Evolutionary conservation across 2,797 vertebrate genomes (phyloP), one percentile per base, ranked within the genome.

Genomic region (Chrosomus eos): DNA sequence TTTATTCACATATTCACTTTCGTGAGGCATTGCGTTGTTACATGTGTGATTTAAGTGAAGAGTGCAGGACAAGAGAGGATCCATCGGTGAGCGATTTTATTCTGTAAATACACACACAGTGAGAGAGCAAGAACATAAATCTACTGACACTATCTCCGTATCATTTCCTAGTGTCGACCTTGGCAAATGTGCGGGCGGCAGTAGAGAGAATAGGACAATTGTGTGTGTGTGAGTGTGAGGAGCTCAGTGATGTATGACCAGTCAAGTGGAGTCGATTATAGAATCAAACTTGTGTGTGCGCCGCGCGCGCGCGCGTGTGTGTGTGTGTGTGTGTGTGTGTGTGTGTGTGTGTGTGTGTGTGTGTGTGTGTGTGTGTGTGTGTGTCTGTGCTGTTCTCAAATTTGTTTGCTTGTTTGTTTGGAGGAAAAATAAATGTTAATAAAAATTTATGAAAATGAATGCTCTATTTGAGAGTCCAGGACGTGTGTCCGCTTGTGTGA

Each of bases 161-260:
- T 72, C 80, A 82, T 82, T 82, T 82, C 68, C 80, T 82, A 45
- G 38, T 82, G 80, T 82, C 38, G 53, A 82, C 80, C 80, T 82
- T 82, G 80, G 80, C 80, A 31, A 72, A 82, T 72, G 80, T 82
- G 80, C 68, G 43, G 67, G 66, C 18, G 5, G 66, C 79, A 40
- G 31, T 13, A 13, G 16, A 45, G 80, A 72, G 68, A 82, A 82
- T 72, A 72, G 80, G 40, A 79, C 60, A 45, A 62, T 19, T 28
- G 66, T 53, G 70, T 72, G 43, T 70, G 64, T 80, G 45, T 51
- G 78, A 38, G 45, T 36, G 78, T 38, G 36, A 5, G 64, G 3
- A 28, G 36, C 36, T 71, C 16, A 2, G 53, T 81, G 80, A 81
- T 81, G 19, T 81, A 71, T 28, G 80, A 58, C 80, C 80, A 81